Evolutionary conservation across 1,140 invertebrate species (phyloP).

Genomic region (Hyposmocoma kahamanoa): DNA sequence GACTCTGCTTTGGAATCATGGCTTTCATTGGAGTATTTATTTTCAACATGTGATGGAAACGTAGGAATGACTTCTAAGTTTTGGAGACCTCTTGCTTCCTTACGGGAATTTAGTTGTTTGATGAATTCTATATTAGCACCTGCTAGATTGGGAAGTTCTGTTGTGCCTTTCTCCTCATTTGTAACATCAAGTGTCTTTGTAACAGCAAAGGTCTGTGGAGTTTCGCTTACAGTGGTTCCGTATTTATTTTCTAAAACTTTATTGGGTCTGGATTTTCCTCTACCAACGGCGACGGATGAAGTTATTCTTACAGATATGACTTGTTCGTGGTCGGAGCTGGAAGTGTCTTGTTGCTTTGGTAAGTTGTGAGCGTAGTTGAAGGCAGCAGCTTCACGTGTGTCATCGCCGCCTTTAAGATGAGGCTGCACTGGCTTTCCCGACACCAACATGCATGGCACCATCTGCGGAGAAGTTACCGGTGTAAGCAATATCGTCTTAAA

Average conservation of each 20-base stretch:
- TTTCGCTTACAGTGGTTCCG: slow-evolving; percentile 11
- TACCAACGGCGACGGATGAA: slow-evolving; percentile 64
- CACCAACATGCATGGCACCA: slow-evolving; percentile 38
- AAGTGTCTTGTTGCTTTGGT: slow-evolving; percentile 33
- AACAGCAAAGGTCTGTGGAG: not conserved
- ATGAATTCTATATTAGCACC: slow-evolving; percentile 62
- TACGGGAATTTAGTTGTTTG: slow-evolving; percentile 60
- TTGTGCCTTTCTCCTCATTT: slow-evolving; percentile 14
- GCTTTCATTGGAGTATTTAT: slow-evolving; percentile 20
- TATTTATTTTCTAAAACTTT: slow-evolving; percentile 2
- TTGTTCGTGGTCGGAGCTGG: slow-evolving; percentile 31
- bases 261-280: slow-evolving; percentile 34
- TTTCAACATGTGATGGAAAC: slow-evolving; percentile 20
- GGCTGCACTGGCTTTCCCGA: slow-evolving; percentile 28
- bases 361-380: slow-evolving; percentile 31
- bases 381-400: not conserved
- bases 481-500: too few relatives aligned
- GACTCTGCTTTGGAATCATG: slow-evolving; percentile 44
- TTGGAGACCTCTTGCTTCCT: slow-evolving; percentile 36
- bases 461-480: too few relatives aligned
- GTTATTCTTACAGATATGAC: slow-evolving; percentile 71
- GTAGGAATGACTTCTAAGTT: slow-evolving; percentile 35
- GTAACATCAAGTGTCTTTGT: slow-evolving; percentile 1
- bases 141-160: slow-evolving; percentile 29
- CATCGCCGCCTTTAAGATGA: too few relatives aligned